Conservation (phyloP, 2,113 vertebrate species). For the Siniperca chuatsi region DNA sequence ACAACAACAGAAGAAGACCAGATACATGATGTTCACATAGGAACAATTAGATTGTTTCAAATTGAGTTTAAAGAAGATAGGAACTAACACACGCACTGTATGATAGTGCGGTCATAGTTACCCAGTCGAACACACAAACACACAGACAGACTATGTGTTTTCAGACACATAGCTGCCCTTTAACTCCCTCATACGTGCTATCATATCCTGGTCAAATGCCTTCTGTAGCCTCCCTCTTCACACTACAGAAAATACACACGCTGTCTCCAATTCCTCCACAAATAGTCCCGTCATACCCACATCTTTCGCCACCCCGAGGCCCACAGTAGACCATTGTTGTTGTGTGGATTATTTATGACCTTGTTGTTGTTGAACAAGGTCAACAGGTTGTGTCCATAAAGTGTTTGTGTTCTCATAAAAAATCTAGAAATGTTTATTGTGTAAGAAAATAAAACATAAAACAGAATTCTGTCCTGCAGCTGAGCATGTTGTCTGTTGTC, state of each 20-base stretch:
- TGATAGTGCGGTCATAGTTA: slow-evolving; percentile 28
- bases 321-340: slow-evolving; percentile 54
- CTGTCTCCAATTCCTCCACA: slow-evolving; percentile 56
- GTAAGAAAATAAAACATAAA: neutral
- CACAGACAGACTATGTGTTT: slow-evolving; percentile 61
- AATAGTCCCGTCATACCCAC: slow-evolving; percentile 64
- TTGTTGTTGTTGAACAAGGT: slow-evolving; percentile 47
- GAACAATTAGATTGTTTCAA: neutral
- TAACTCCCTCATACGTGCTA: slow-evolving; percentile 23
- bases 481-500: neutral
- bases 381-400: neutral
- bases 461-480: neutral
- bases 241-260: slow-evolving; percentile 57
- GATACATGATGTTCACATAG: neutral
- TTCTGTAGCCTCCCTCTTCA: slow-evolving; percentile 44
- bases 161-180: slow-evolving; percentile 52
- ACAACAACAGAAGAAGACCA: neutral
- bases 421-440: neutral
- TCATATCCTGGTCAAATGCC: slow-evolving; percentile 44
- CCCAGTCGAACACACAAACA: neutral
- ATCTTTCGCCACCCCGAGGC: slow-evolving; percentile 52
- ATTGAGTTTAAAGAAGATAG: neutral
- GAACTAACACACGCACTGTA: neutral
- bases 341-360: slow-evolving; percentile 55
- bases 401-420: neutral